These are phyloP conservation scores for Andrena fulva DNA, from an alignment of 2,888 invertebrate species.

Conservation along the genomic window DNA sequence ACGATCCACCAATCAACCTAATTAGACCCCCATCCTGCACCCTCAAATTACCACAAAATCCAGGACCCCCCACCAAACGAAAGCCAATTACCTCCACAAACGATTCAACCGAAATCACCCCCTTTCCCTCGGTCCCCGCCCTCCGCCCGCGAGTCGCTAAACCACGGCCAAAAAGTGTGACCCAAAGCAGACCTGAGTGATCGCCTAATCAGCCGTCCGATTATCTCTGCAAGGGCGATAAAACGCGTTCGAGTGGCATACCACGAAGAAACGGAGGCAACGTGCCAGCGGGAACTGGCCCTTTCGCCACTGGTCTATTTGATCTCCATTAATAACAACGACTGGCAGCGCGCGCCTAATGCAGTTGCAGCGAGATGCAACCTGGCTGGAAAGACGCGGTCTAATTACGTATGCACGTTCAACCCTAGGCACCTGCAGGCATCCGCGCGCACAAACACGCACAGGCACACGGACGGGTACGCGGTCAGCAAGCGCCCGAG, in stretches of 20 bases:
- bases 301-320: slow-evolving; percentile 26
- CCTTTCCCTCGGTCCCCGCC: not conserved
- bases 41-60: slow-evolving; percentile 23
- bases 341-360: not conserved
- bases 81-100: slow-evolving; percentile 13
- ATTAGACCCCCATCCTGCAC: slow-evolving; percentile 11
- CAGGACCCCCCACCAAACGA: slow-evolving; percentile 5
- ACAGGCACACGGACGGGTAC: slow-evolving; percentile 11
- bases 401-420: slow-evolving; percentile 54
- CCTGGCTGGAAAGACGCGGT: slow-evolving; percentile 41
- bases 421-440: slow-evolving; percentile 19
- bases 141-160: not conserved
- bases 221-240: not conserved
- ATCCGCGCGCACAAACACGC: not conserved
- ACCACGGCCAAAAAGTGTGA: not conserved
- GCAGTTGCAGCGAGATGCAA: slow-evolving; percentile 22
- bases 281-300: slow-evolving; percentile 1
- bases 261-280: not conserved
- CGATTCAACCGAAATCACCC: slow-evolving; percentile 13
- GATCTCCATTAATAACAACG: slow-evolving; percentile 43
- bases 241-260: not conserved
- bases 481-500: not conserved
- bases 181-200: not conserved
- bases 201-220: slow-evolving; percentile 8
- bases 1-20: slow-evolving; percentile 19